phyloP scores from a whole-genome alignment of 2,113 vertebrate genomes.

The Morone chrysops region DNA sequence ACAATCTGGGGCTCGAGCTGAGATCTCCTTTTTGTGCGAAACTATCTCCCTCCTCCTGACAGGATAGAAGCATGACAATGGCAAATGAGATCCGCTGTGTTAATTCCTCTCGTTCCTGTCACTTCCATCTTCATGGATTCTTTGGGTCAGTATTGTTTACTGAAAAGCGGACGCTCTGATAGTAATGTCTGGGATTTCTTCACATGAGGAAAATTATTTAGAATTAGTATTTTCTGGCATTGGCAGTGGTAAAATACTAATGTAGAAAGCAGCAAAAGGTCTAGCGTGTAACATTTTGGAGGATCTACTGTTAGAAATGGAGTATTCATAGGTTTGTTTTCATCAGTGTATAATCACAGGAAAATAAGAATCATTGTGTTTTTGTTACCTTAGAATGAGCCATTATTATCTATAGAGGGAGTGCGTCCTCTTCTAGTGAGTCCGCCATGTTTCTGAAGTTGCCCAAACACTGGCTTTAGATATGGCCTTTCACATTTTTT shows the following conservation, averaged over 20 bases:
- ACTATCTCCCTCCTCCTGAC: conserved; percentile 23
- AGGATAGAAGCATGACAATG: background rate
- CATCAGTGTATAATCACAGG: too few relatives aligned
- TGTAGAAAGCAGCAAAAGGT: conserved; percentile 8
- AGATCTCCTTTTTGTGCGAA: conserved; percentile 39
- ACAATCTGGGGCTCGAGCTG: conserved; percentile 32
- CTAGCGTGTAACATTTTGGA: too few relatives aligned
- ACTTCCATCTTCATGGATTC: background rate
- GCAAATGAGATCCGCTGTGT: conserved; percentile 46
- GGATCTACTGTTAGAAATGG: too few relatives aligned
- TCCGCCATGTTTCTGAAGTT: too few relatives aligned
- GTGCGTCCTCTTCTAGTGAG: too few relatives aligned
- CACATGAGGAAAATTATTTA: background rate
- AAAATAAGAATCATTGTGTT: too few relatives aligned
- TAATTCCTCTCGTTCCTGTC: conserved; percentile 22
- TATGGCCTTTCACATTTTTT: too few relatives aligned
- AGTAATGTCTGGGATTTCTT: background rate
- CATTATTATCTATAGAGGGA: too few relatives aligned
- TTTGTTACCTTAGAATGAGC: too few relatives aligned
- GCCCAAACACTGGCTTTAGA: too few relatives aligned
- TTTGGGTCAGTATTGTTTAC: background rate
- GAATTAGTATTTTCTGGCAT: conserved; percentile 2
- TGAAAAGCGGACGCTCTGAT: background rate
- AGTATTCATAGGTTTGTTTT: too few relatives aligned
- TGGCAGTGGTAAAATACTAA: background rate